Evolutionary conservation across 2,888 invertebrate species (phyloP), one percentile per base, ranked within the genome.

Genomic region (Miltochrista miniata): DNA sequence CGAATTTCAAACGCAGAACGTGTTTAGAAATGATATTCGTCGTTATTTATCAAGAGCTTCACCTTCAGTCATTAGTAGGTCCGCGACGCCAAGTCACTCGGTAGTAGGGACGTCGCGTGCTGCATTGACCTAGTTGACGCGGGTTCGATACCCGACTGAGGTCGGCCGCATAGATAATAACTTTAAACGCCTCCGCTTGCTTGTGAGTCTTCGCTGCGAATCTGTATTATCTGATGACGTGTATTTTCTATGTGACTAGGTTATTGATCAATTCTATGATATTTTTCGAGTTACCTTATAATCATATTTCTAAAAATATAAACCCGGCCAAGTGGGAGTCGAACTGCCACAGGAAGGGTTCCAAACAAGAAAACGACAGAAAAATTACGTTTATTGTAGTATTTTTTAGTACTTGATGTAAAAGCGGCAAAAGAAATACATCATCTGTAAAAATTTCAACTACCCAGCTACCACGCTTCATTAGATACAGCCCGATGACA

Each of bases 101-200:
- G 48, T 61, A 60, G 68, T 72, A 72, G 74, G 70, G 76, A 74
- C 76, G 79, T 81, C 76, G 81, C 83, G 82, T 77, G 87, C 82
- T 76, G 87, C 88, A 87, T 83, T 87, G 89, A 87, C 89, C 89
- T 67, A 89, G 72, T 82, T 87, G 72, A 55, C 61, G 71, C 80
- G 85, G 82, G 89, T 88, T 89, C 89, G 87, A 83, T 74, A 82
- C 82, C 86, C 89, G 81, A 76, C 60, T 71, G 83, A 89, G 89
- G 89, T 78, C 87, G 79, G 69, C 78, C 75, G 77, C 81, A 74
- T 76, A 82, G 82, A 80, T 82, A 83, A 84, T 84, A 76, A 76
- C 79, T 74, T 68, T 75, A 72, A 72, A 76, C 75, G 70, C 70
- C 74, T 71, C 71, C 63, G 68, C 74, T 76, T 72, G 73, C 75